phyloP scores from a whole-genome alignment of 2,113 vertebrate species.

The Onychostruthus taczanowskii region DNA sequence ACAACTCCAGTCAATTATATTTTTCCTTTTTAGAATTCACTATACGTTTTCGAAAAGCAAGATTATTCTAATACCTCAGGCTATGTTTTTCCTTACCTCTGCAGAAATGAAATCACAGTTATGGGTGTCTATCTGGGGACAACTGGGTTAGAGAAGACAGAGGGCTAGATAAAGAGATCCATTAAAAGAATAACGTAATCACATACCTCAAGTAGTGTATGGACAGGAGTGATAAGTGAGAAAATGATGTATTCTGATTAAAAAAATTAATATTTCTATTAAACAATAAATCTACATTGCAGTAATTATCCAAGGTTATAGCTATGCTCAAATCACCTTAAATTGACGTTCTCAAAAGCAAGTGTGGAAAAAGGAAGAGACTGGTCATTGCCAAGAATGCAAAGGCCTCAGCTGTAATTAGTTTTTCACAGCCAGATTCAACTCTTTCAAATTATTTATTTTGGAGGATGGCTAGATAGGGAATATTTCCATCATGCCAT shows the following conservation, averaged over 20 bases:
- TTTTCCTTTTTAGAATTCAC: neutral
- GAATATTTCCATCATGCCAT: neutral
- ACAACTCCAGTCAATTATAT: neutral
- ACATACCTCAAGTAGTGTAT: neutral
- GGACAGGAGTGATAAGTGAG: constrained; percentile 12
- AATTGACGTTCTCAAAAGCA: constrained; percentile 10
- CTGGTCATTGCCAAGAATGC: neutral
- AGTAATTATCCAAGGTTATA: constrained; percentile 22
- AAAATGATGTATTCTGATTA: constrained; percentile 32
- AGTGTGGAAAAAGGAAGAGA: neutral
- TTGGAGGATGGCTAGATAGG: neutral
- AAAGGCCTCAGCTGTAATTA: neutral
- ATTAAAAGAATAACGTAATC: neutral
- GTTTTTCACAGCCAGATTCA: constrained; percentile 1
- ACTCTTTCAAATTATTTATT: neutral
- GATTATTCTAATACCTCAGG: neutral
- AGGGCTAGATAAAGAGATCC: neutral
- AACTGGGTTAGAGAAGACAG: neutral
- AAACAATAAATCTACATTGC: constrained; percentile 36
- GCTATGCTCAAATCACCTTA: neutral
- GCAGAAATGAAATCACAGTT: neutral
- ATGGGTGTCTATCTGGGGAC: neutral
- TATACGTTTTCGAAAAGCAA: neutral
- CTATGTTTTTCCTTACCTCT: neutral
- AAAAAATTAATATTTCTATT: constrained; percentile 49